Base-by-base conservation (phyloP, 2,113 vertebrate species). In the Calidris pygmaea region DNA sequence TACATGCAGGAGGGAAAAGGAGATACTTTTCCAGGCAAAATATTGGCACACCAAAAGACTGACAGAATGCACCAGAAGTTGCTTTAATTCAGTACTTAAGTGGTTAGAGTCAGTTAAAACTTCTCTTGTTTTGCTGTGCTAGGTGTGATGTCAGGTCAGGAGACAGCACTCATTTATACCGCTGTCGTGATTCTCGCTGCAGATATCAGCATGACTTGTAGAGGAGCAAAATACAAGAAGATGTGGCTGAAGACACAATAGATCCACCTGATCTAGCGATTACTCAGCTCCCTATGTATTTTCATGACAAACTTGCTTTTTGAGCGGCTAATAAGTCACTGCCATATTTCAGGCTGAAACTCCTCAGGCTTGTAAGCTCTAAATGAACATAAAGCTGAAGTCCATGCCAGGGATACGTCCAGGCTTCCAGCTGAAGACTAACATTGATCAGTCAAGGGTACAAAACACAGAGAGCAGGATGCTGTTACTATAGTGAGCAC, bases 301-400 rank as follows among this genome's bases (percentile, higher is more conserved):
- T 70, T 47, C 80, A 75, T 12, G 58, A 60, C 53, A 93, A 83
- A 76, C 52, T 76, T 78, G 34, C 45, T 37, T 67, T 75, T 9
- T 52, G 30, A 86, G 66, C 84, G 70, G 84, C 80, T 93, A 56
- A 47, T 78, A 93, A 82, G 50, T 74, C 72, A 56, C 62, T 87
- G 93, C 67, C 72, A 22, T 43, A 62, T 75, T 86, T 79, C 85
- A 93, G 72, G 52, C 67, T 50, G 41, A 91, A 91, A 62, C n/a
- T 71, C 77, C 77, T 95, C 80, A 86, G 52, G 41, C 80, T 75
- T 79, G 41, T 66, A 72, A 83, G 52, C 63, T 71, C 80, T 72
- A 86, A 74, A 87, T 58, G 92, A 92, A 90, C 89, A 84, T 27
- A 72, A 91, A 91, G 67, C 81, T 63, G 56, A 79, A 62, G 76